Base-by-base conservation (phyloP, 2,888 invertebrate genomes). In the Euphydryas editha region DNA sequence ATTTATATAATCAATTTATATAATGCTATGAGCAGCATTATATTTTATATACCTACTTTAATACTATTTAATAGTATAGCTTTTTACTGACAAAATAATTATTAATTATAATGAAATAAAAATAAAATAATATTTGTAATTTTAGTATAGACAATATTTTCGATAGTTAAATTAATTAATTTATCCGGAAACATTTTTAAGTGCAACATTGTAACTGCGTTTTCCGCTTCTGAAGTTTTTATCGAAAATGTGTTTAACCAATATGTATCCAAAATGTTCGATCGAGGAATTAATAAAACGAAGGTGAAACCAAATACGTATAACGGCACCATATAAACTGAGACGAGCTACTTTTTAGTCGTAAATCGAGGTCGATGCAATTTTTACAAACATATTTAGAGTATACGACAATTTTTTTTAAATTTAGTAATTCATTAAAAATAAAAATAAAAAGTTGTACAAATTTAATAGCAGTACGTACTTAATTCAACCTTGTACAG, bases 271-370 rank as follows among this genome's bases (percentile, higher is more conserved):
- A 51, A 61, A 42, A 56, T 49, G 47, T 47, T 46, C 63, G 69
- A 71, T 63, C 70, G 55, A 68, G 68, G 67, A 72, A 76, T 75
- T 74, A 75, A 76, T 73, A 73, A 74, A 72, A 65, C 62, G 76
- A 76, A 76, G 75, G 76, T 73, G 66, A 72, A 62, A 57, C 75
- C 74, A 67, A 73, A 72, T 74, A 73, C 69, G 74, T 74, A 67
- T 56, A 67, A 67, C 67, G 60, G 55, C 47, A 62, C 57, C 37
- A 46, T 65, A 60, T 62, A 62, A 59, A 59, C 62, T 58, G 57
- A 59, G 65, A 65, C 61, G 55, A 44, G 57, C 56, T 67, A 62
- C 54, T 60, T 65, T 51, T 47, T 65, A 59, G 56, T 59, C 57
- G 44, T 36, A 60, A 58, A 65, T 65, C 68, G 65, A 70, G 68